A percentile compares a stretch with the other conserved stretches of the same genome.
phyloP scores from a whole-genome alignment of 2,113 vertebrate genomes.

The Gymnogyps californianus region DNA sequence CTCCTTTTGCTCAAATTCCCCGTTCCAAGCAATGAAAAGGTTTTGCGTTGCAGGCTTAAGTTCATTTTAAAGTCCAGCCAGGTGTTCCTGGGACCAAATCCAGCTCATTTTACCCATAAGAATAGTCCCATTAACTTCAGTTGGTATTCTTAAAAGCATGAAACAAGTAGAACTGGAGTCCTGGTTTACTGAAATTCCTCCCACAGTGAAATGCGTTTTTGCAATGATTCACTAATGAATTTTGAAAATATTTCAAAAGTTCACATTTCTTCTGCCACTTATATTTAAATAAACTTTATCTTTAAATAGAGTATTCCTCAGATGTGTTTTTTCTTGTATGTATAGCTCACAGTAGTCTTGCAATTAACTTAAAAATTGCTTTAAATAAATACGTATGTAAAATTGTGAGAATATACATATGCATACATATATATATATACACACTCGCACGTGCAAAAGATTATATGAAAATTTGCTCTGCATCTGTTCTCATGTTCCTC shows the following conservation, averaged over 20 bases:
- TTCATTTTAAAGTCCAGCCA: neutral
- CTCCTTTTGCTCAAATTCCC: neutral
- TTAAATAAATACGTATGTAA: neutral
- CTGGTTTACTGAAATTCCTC: neutral
- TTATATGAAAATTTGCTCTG: neutral
- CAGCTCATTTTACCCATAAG: neutral
- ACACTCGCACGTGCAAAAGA: neutral
- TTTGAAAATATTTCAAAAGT: neutral
- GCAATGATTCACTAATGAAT: neutral
- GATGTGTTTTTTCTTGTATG: neutral
- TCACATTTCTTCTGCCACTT: neutral
- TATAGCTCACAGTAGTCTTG: neutral
- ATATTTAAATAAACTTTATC: neutral
- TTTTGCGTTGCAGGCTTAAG: neutral
- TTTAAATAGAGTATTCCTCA: neutral
- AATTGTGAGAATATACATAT: neutral
- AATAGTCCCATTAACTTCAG: neutral
- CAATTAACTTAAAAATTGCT: neutral
- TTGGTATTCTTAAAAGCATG: neutral
- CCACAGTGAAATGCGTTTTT: neutral
- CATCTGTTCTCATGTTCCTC: neutral
- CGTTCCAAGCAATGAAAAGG: neutral
- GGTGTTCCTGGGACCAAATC: neutral
- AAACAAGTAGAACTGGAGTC: neutral
- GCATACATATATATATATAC: neutral